Evolutionary conservation across 2,113 vertebrate genomes (phyloP).

Genomic region (Acanthisitta chloris): DNA sequence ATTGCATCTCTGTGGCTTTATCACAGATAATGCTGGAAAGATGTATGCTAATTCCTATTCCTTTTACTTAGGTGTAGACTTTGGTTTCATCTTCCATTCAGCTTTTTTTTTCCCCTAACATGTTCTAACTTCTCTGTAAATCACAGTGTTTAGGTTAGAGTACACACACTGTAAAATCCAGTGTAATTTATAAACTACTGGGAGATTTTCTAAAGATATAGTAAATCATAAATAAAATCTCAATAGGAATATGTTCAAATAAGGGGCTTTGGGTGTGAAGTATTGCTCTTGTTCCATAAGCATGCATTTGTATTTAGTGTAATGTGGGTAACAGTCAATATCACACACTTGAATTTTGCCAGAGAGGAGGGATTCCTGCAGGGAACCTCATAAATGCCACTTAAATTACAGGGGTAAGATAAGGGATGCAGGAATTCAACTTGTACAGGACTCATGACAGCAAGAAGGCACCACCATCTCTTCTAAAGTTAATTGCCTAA

Average conservation of each 20-base stretch:
- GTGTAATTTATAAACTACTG: neutral
- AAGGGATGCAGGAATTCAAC: neutral
- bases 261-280: neutral
- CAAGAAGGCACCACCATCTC: neutral
- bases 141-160: neutral
- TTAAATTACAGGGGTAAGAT: neutral
- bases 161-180: neutral
- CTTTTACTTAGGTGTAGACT: neutral
- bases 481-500: constrained; percentile 4
- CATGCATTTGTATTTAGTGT: neutral
- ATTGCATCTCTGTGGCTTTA: neutral
- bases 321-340: neutral
- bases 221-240: constrained; percentile 15
- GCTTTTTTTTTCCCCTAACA: neutral
- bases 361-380: neutral
- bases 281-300: neutral
- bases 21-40: neutral
- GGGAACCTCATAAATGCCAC: neutral
- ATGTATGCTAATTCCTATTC: neutral
- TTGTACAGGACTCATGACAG: neutral
- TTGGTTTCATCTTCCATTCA: neutral
- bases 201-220: neutral
- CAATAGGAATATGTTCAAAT: neutral
- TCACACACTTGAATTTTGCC: neutral
- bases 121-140: constrained; percentile 14